Base-by-base conservation (phyloP, 2,888 invertebrate species). In the Epirrhoe tristata region DNA sequence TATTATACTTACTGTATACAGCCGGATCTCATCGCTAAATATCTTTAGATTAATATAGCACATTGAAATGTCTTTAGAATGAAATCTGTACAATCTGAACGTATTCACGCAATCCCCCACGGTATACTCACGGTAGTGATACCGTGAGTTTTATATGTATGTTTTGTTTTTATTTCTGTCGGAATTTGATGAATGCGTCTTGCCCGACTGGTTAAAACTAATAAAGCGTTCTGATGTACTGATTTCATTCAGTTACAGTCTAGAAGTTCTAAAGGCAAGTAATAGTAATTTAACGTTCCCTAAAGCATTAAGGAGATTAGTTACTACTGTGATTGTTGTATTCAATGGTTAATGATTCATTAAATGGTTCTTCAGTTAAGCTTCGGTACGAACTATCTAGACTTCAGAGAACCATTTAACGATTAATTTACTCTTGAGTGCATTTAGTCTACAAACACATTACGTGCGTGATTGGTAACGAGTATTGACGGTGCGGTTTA, bases 291-390 rank as follows among this genome's bases (percentile, higher is more conserved):
- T 61, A 1, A 34, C 51, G 34, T 12, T 32, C 46, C 14, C 53
- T 58, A 63, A 58, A 52, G 34, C 57, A 52, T 52, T 32, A 34
- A 46, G 31, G 39, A 51, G 17, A 36, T 36, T 36, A 17, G n/a
- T n/a, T 51, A 48, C 6, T 17, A 39, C 32, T 39, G 36, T 48
- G 14, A 57, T 16, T 48, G 14, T 58, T 51, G 54, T 48, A 54
- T 43, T 62, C 57, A 58, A 16, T 50, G 52, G 50, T 54, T 43
- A 61, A 58, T 61, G 50, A 39, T 66, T 53, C 48, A 57, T 57
- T 50, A 32, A 56, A 58, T 66, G 58, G 61, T 50, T 57, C 14
- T 7, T 61, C 39, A 2, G 48, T 39, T 16, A 48, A 62, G 36
- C 12, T 58, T 62, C 46, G 16, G 46, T 52, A 24, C 14, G 8